Percentiles rank a stretch among this genome's conserved stretches.
phyloP scores from a whole-genome alignment of 2,797 vertebrate species.

The Hyperoplus immaculatus region DNA sequence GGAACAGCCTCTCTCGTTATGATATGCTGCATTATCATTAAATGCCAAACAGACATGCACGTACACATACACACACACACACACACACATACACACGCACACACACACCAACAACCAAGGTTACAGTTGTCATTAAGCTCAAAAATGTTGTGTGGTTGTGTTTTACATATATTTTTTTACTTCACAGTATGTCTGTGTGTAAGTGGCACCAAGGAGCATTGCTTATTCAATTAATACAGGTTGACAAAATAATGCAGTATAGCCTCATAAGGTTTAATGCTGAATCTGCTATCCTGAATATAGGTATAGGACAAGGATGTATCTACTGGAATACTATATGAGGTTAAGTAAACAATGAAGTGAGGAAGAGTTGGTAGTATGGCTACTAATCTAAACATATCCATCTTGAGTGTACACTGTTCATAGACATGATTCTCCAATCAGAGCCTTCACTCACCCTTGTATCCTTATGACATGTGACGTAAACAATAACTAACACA shows the following conservation, averaged over 20 bases:
- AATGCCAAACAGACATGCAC: conserved; percentile 39
- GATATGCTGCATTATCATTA: conserved; percentile 71
- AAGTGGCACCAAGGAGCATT: not conserved
- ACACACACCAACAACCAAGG: conserved; percentile 9
- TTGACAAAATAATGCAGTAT: not conserved
- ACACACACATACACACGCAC: not conserved
- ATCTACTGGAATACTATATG: conserved; percentile 7
- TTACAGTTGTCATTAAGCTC: conserved; percentile 33
- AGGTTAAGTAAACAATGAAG: conserved; percentile 19
- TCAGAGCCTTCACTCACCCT: not conserved
- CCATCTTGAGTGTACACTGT: not conserved
- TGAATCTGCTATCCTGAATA: not conserved
- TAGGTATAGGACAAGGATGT: not conserved
- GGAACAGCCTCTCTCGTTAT: conserved; percentile 71
- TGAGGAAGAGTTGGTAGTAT: conserved; percentile 9
- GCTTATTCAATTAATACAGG: not conserved
- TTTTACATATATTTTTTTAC: conserved; percentile 28
- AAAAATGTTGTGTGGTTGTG: conserved; percentile 22
- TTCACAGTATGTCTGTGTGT: not conserved
- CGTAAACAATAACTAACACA: not conserved
- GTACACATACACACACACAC: not conserved
- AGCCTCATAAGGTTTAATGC: not conserved
- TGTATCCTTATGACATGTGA: not conserved
- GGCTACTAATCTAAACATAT: conserved; percentile 2
- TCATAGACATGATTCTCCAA: conserved; percentile 6